Conservation (phyloP, 37 sponge, comb jelly and placozoan genomes). For the Chondrosia reniformis region DNA sequence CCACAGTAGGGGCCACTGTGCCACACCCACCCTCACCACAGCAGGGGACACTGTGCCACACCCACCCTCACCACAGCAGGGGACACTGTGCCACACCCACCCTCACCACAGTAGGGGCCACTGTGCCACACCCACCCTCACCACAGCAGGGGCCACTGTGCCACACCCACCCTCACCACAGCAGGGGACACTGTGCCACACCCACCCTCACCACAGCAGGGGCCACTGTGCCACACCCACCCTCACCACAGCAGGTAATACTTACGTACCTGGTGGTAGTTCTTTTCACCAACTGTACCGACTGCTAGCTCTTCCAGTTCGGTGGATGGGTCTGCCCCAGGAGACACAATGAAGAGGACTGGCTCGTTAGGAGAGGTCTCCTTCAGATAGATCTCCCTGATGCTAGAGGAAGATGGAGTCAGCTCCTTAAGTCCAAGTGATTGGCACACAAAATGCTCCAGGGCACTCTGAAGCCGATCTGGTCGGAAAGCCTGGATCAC, state of each 20-base stretch:
- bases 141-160: constrained; percentile 95
- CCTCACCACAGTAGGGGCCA: constrained; percentile 70
- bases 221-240: neutral
- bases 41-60: neutral
- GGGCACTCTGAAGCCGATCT: constrained; percentile 85
- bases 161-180: neutral
- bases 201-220: neutral
- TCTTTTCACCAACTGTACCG: constrained; percentile 63
- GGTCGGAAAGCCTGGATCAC: constrained; percentile 91
- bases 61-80: neutral
- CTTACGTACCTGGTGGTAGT: constrained; percentile 72
- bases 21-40: neutral
- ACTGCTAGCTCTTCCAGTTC: constrained; percentile 94
- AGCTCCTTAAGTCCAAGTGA: constrained; percentile 78
- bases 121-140: constrained; percentile 77
- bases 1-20: neutral
- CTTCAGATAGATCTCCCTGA: constrained; percentile 62
- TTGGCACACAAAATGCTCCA: constrained; percentile 75
- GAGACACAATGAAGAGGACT: constrained; percentile 87
- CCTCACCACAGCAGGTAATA: neutral
- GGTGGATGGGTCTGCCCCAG: constrained; percentile 96
- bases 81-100: neutral
- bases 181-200: neutral
- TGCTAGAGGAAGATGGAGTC: constrained; percentile 66
- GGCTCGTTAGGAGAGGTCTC: constrained; percentile 76